These are phyloP conservation scores for honey bee (Apis mellifera) DNA, from an alignment of 1,140 invertebrate species.

Conservation along the genomic window DNA sequence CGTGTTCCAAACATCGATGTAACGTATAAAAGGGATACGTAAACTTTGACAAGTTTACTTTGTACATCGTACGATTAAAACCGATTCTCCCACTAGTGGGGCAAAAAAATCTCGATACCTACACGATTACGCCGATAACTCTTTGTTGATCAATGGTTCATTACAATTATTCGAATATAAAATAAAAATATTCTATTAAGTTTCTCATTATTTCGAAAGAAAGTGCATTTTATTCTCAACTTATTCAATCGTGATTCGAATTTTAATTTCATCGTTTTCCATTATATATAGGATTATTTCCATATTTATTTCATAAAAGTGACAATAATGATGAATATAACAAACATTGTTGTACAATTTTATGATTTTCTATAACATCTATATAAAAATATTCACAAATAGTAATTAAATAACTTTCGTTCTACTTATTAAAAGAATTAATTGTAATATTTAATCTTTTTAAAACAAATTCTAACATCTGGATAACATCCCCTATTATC, in stretches of 20 bases:
- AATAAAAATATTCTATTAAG: neutral
- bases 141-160: conserved; percentile 5
- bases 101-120: neutral
- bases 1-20: neutral
- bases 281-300: neutral
- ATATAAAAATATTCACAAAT: too few species aligned
- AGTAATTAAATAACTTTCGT: too few species aligned
- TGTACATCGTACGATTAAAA: conserved; percentile 1
- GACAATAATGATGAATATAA: too few species aligned
- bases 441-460: too few species aligned
- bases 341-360: too few species aligned
- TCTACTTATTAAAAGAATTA: too few species aligned
- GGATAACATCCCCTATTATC: too few species aligned
- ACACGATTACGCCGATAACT: neutral
- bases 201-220: neutral
- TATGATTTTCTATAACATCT: too few species aligned
- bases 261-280: neutral
- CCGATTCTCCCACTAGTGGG: neutral
- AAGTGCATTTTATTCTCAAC: neutral
- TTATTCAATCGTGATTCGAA: neutral
- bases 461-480: neutral
- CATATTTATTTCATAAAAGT: too few species aligned
- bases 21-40: conserved; percentile 14
- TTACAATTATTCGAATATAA: neutral
- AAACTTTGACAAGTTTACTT: conserved; percentile 23